A percentile compares a stretch with the other conserved stretches of the same genome.
Evolutionary conservation across 2,888 invertebrate genomes (phyloP).

Genomic region (Acleris holmiana): DNA sequence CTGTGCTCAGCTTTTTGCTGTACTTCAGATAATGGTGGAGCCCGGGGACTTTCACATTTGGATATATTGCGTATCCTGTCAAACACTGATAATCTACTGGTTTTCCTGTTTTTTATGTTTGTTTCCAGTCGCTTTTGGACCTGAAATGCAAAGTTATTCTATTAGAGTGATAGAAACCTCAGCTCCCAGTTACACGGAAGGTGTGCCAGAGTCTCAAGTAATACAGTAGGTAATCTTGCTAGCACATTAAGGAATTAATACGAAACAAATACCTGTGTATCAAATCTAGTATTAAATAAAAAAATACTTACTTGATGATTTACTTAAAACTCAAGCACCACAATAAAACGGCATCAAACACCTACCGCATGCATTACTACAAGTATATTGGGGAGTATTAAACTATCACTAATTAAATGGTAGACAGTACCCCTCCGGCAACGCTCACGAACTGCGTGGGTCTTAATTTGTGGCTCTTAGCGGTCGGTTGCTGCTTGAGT

Average conservation of each 20-base stretch:
- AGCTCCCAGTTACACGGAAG: neutral
- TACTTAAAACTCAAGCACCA: conserved; percentile 10
- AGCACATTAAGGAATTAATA: no score
- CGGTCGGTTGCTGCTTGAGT: conserved; percentile 54
- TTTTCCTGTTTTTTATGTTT: conserved; percentile 59
- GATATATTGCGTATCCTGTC: conserved; percentile 64
- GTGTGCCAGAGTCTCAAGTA: no score
- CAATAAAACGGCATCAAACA: conserved; percentile 11
- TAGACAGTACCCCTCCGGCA: conserved; percentile 64
- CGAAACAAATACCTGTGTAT: no score
- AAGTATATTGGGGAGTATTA: conserved; percentile 27
- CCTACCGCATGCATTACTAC: conserved; percentile 50
- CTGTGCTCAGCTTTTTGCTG: conserved; percentile 60
- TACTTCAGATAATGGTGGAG: conserved; percentile 45
- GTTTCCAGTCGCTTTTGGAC: conserved; percentile 61
- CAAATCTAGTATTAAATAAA: neutral
- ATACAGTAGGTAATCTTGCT: no score
- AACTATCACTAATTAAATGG: conserved; percentile 41
- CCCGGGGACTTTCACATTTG: conserved; percentile 49
- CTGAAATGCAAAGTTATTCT: conserved; percentile 53
- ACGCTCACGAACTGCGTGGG: conserved; percentile 67
- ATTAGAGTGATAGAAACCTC: conserved; percentile 27
- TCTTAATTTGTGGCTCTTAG: conserved; percentile 67
- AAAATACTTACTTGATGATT: neutral
- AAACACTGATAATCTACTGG: conserved; percentile 59